phyloP scores from a whole-genome alignment of 2,113 vertebrate species.

The Mohoua ochrocephala region DNA sequence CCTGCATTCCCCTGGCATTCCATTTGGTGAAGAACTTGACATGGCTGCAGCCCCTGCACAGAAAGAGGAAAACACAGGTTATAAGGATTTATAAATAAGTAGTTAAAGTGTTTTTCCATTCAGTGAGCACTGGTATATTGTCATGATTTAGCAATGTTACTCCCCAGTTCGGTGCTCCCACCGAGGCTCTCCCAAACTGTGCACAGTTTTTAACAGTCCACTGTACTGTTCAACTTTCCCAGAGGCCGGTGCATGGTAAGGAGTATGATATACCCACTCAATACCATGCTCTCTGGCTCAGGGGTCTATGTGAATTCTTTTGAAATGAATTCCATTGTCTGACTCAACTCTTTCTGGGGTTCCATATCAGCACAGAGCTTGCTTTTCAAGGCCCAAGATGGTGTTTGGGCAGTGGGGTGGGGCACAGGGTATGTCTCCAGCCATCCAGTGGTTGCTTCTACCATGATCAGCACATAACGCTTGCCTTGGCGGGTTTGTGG shows the following conservation, averaged over 20 bases:
- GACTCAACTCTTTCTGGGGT: background rate
- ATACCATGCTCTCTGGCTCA: background rate
- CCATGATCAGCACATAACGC: rapidly evolving
- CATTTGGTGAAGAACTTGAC: conserved; percentile 86
- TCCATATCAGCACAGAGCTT: background rate
- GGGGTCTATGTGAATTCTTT: background rate
- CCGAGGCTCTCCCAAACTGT: rapidly evolving
- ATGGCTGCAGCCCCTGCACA: conserved; percentile 82
- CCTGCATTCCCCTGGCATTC: conserved; percentile 93
- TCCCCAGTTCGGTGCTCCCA: background rate
- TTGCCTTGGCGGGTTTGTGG: background rate
- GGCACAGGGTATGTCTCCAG: background rate
- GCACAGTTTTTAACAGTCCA: background rate
- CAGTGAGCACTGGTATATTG: background rate
- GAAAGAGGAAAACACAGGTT: background rate
- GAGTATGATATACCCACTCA: background rate
- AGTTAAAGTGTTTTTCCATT: background rate
- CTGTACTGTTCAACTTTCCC: background rate
- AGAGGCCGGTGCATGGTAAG: background rate
- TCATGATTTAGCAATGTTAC: background rate
- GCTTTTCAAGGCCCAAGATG: background rate
- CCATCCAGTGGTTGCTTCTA: background rate
- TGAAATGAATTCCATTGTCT: background rate
- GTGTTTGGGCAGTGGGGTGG: background rate
- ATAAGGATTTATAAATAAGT: background rate